These are phyloP conservation scores for Hirtodrosophila duncani DNA, from an alignment of 2,888 invertebrate species.

Conservation along the genomic window DNA sequence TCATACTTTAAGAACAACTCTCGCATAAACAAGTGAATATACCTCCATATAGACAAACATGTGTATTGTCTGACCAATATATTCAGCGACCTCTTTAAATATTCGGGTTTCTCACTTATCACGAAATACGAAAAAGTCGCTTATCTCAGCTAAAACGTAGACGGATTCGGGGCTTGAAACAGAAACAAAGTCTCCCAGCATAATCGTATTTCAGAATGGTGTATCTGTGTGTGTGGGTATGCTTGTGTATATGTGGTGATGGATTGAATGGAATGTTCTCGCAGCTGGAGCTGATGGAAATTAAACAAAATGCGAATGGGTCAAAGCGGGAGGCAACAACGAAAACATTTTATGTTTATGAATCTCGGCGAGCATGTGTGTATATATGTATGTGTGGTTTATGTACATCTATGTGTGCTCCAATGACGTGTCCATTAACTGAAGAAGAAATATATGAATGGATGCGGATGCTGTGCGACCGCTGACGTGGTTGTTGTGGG, in stretches of 20 bases:
- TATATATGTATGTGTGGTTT: conserved; percentile 10
- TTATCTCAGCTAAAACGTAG: conserved; percentile 54
- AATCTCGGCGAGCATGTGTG: conserved; percentile 10
- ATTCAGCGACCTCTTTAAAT: no score
- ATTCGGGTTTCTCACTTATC: no score
- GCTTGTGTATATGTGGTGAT: no score
- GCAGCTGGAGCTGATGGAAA: conserved; percentile 72
- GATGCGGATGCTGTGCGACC: conserved; percentile 15
- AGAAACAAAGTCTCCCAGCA: conserved; percentile 23
- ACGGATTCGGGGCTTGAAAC: conserved; percentile 25
- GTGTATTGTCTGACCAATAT: no score
- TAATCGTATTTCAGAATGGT: conserved; percentile 7
- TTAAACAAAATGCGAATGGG: no score
- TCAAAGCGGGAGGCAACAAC: conserved; percentile 47
- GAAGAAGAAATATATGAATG: conserved; percentile 15
- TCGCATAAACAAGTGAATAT: no score
- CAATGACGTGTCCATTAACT: conserved; percentile 52
- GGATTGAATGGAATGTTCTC: conserved; percentile 65
- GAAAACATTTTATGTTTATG: conserved; percentile 68
- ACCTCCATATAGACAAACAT: no score
- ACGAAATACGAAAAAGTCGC: conserved; percentile 34
- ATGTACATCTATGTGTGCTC: conserved; percentile 18
- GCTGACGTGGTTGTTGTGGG: conserved; percentile 40
- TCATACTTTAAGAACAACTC: no score
- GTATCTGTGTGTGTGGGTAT: conserved; percentile 14